Percentiles rank a stretch among this genome's conserved stretches.
These are phyloP conservation scores for Tamias sibiricus DNA, from an alignment of 2,113 vertebrate genomes.

Conservation along the genomic window DNA sequence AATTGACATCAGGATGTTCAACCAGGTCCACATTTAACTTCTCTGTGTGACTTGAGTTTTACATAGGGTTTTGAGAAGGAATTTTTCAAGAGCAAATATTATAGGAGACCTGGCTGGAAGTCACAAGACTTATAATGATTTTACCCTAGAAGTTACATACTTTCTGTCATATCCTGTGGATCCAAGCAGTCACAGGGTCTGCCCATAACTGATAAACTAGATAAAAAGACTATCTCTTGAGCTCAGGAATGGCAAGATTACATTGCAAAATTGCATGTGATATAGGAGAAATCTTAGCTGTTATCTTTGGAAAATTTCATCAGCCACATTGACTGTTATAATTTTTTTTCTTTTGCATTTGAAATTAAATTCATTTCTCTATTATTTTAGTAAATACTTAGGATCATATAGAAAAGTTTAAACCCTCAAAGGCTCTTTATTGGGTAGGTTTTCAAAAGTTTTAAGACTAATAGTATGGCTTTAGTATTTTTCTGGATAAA, in stretches of 20 bases:
- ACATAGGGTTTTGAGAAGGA: not conserved
- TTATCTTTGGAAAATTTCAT: not conserved
- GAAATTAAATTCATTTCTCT: conserved; percentile 18
- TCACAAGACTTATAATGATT: not conserved
- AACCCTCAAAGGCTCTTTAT: not conserved
- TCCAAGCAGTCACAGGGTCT: not conserved
- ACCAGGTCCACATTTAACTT: not conserved
- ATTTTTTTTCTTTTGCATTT: not conserved
- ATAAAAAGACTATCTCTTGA: not conserved
- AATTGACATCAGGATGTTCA: not conserved
- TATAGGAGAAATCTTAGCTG: not conserved
- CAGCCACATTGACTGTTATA: not conserved
- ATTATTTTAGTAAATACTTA: conserved; percentile 18
- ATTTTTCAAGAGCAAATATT: not conserved
- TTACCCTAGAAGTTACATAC: not conserved
- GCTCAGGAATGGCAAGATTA: not conserved
- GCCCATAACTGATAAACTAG: not conserved
- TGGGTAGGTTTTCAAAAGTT: not conserved
- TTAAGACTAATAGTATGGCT: not conserved
- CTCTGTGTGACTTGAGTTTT: not conserved
- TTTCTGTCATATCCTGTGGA: not conserved
- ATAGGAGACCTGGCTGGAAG: not conserved
- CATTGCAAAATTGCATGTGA: not conserved
- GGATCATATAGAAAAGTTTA: not conserved
- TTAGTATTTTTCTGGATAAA: not conserved